Evolutionary conservation across 2,113 vertebrate species (phyloP).

Genomic region (Cisticola juncidis): DNA sequence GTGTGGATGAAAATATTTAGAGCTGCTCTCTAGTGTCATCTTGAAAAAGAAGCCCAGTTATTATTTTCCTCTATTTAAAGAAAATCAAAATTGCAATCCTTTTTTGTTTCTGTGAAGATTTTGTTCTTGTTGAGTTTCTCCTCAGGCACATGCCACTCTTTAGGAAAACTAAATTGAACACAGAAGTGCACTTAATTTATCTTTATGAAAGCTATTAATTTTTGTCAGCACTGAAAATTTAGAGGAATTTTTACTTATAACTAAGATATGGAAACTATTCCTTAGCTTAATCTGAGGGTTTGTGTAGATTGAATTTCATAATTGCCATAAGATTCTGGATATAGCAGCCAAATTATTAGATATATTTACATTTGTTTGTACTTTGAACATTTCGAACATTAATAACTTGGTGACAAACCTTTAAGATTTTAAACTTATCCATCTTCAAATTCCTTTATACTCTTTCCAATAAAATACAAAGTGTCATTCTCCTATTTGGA

Average conservation of each 20-base stretch:
- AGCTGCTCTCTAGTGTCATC: neutral
- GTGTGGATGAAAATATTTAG: neutral
- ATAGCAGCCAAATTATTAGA: neutral
- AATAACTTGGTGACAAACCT: neutral
- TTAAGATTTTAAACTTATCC: neutral
- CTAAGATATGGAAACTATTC: neutral
- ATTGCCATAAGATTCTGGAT: neutral
- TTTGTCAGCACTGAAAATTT: neutral
- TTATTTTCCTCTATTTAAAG: neutral
- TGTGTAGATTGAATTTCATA: neutral
- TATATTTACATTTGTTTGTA: neutral
- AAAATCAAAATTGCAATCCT: neutral
- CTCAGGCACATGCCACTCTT: neutral
- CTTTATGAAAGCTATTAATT: neutral
- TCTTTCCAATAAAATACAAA: neutral
- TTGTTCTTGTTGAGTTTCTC: neutral
- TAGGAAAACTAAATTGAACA: neutral
- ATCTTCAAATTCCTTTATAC: neutral
- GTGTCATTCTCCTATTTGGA: neutral
- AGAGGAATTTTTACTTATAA: neutral
- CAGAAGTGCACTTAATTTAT: neutral
- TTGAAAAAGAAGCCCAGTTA: neutral
- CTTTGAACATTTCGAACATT: neutral
- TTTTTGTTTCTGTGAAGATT: neutral
- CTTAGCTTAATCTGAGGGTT: neutral